Evolutionary conservation across 1,140 invertebrate genomes (phyloP).

Genomic region (Sitodiplosis mosellana): DNA sequence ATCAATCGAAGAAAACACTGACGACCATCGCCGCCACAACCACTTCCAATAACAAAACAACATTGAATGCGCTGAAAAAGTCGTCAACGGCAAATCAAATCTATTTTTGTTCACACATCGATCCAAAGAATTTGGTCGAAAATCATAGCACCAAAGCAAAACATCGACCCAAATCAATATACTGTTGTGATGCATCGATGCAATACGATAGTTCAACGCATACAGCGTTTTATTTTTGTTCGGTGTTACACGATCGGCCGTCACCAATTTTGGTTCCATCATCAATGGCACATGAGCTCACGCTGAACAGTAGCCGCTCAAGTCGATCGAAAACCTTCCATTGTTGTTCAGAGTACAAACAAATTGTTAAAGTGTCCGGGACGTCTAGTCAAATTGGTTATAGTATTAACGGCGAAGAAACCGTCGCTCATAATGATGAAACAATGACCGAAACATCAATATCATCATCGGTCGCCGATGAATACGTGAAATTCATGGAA

Average conservation of each 20-base stretch:
- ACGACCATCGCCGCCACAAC: slow-evolving; percentile 6
- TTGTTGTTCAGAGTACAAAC: slow-evolving; percentile 12
- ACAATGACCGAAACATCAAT: slow-evolving; percentile 5
- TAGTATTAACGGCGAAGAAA: slow-evolving; percentile 5
- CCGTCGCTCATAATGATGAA: slow-evolving; percentile 1
- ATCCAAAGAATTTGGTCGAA: slow-evolving; percentile 11
- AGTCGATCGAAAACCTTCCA: slow-evolving; percentile 14
- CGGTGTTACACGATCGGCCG: slow-evolving; percentile 15
- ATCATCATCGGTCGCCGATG: neutral
- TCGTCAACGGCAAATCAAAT: slow-evolving; percentile 5
- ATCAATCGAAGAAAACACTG: neutral
- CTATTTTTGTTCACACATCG: slow-evolving; percentile 17
- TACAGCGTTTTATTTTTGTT: slow-evolving; percentile 22
- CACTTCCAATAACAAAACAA: neutral
- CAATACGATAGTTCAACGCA: slow-evolving; percentile 15
- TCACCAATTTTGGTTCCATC: neutral
- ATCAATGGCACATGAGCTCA: neutral
- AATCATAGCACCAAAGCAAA: neutral
- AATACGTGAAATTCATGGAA: slow-evolving; percentile 18
- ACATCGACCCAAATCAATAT: slow-evolving; percentile 8
- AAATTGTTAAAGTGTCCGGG: neutral
- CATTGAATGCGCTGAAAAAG: neutral
- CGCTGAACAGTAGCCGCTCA: too few relatives aligned
- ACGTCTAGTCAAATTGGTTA: too few relatives aligned
- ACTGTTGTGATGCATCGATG: slow-evolving; percentile 20